Evolutionary conservation across 2,797 vertebrate genomes (phyloP).

Genomic region (Pipistrellus kuhlii): DNA sequence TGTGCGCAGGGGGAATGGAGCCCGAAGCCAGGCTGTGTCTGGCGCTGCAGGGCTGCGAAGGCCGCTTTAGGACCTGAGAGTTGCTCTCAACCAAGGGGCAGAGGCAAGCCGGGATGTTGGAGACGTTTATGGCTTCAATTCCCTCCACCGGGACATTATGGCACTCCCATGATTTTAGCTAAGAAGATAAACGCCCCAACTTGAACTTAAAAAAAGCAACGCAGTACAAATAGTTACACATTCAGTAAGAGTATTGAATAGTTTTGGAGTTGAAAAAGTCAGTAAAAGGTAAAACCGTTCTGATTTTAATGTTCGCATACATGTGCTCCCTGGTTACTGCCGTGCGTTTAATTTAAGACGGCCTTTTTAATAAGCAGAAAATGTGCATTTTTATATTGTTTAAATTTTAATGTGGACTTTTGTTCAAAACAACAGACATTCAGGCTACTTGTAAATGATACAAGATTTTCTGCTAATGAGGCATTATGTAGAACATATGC

Average conservation of each 20-base stretch:
- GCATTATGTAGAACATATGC: constrained; percentile 89
- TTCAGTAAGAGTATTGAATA: constrained; percentile 68
- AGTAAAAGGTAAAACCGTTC: constrained; percentile 81
- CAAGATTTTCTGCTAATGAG: constrained; percentile 87
- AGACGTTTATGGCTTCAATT: constrained; percentile 64
- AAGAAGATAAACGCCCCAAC: constrained; percentile 66
- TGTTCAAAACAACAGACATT: constrained; percentile 84
- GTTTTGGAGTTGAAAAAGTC: constrained; percentile 78
- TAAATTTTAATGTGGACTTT: constrained; percentile 85
- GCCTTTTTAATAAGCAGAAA: constrained; percentile 84
- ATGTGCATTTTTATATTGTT: constrained; percentile 85
- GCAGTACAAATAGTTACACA: constrained; percentile 46
- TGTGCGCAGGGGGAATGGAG: not conserved
- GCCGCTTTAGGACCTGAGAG: not conserved
- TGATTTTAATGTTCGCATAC: constrained; percentile 77
- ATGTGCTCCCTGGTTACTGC: constrained; percentile 79
- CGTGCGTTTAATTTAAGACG: constrained; percentile 80
- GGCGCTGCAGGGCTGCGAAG: not conserved
- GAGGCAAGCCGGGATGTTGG: constrained; percentile 32
- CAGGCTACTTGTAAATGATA: constrained; percentile 86
- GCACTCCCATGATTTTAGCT: constrained; percentile 64
- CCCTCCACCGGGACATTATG: constrained; percentile 53
- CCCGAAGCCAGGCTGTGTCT: constrained; percentile 17
- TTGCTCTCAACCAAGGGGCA: constrained; percentile 27
- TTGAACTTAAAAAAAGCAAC: constrained; percentile 65